Conservation (phyloP, 2,113 vertebrate genomes). For the Arothron firmamentum region DNA sequence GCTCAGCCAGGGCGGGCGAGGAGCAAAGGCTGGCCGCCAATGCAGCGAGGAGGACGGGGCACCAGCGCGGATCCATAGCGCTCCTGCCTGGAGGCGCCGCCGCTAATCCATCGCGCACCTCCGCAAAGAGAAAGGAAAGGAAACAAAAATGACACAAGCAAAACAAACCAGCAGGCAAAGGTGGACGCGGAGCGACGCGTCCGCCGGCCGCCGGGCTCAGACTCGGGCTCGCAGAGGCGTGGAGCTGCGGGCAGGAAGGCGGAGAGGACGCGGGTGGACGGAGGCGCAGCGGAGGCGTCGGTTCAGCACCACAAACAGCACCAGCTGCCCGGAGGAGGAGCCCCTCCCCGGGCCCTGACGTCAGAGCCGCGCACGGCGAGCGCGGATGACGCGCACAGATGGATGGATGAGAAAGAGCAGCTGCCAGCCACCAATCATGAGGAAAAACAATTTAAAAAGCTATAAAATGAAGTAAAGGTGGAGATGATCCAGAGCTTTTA, state of each 20-base stretch:
- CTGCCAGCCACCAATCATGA: background rate
- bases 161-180: slow-evolving; percentile 30
- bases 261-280: slow-evolving; percentile 1
- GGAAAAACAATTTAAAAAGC: background rate
- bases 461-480: background rate
- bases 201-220: slow-evolving; percentile 5
- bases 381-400: slow-evolving; percentile 35
- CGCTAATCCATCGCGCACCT: slow-evolving; percentile 59
- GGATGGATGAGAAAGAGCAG: background rate
- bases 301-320: slow-evolving; percentile 75
- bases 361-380: slow-evolving; percentile 62
- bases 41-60: slow-evolving; percentile 64
- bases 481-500: too few relatives aligned
- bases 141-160: background rate
- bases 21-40: slow-evolving; percentile 60
- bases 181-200: slow-evolving; percentile 5
- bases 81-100: slow-evolving; percentile 19
- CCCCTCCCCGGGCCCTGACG: slow-evolving; percentile 73
- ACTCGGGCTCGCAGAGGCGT: slow-evolving; percentile 24
- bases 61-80: slow-evolving; percentile 62
- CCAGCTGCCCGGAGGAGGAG: slow-evolving; percentile 53
- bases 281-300: slow-evolving; percentile 52
- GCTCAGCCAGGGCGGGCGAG: slow-evolving; percentile 51
- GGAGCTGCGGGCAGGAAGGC: background rate
- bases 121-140: slow-evolving; percentile 12